Evolutionary conservation across 2,888 invertebrate genomes (phyloP).

Genomic region (Trachelus troglodyta): DNA sequence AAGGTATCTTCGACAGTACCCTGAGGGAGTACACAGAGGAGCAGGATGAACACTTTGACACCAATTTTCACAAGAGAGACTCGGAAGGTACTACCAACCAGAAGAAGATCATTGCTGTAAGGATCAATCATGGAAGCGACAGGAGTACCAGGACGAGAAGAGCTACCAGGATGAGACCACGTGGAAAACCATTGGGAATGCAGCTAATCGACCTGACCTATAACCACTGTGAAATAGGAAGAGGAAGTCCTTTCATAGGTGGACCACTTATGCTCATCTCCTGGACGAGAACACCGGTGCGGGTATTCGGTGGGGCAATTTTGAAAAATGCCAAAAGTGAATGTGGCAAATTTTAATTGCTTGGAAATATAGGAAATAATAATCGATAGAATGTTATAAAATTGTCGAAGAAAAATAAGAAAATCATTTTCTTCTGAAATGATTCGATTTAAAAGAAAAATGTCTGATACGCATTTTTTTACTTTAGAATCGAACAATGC

Average conservation of each 20-base stretch:
- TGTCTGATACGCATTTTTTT: background rate
- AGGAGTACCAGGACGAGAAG: background rate
- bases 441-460: background rate
- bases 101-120: background rate
- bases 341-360: slow-evolving; percentile 70
- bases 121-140: background rate
- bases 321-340: slow-evolving; percentile 71
- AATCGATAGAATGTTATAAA: background rate
- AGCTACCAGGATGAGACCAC: slow-evolving; percentile 7
- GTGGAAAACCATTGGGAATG: slow-evolving; percentile 62
- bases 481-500: background rate
- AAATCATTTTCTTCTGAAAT: background rate
- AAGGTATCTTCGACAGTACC: slow-evolving; percentile 10
- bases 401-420: background rate
- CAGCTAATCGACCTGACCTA: slow-evolving; percentile 67
- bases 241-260: slow-evolving; percentile 67
- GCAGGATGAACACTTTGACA: background rate
- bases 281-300: slow-evolving; percentile 76
- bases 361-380: background rate
- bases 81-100: no score
- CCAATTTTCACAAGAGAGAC: background rate
- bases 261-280: slow-evolving; percentile 70
- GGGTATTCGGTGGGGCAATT: slow-evolving; percentile 76
- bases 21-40: slow-evolving; percentile 7
- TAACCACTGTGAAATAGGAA: slow-evolving; percentile 65